A percentile compares a stretch with the other conserved stretches of the same genome.
Evolutionary conservation across 2,113 vertebrate genomes (phyloP).

Genomic region (Acinonyx jubatus): DNA sequence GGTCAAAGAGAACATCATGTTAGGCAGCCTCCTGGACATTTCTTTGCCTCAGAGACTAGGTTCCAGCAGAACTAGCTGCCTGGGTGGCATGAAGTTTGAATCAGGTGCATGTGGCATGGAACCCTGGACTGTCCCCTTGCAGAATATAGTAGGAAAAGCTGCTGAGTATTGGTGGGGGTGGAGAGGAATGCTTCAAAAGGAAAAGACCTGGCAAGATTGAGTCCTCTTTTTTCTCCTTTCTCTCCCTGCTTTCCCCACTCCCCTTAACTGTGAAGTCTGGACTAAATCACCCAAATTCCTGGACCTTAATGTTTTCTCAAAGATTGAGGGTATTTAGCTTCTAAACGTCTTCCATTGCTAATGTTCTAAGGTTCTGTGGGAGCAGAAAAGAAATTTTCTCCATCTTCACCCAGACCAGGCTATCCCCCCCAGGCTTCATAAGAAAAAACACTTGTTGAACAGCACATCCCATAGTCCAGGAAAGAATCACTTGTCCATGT

Average conservation of each 20-base stretch:
- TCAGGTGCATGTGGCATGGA: constrained; percentile 70
- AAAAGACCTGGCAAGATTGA: background rate
- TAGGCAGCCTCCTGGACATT: background rate
- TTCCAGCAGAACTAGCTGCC: constrained; percentile 68
- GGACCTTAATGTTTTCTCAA: background rate
- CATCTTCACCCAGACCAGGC: background rate
- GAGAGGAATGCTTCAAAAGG: background rate
- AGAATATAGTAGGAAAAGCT: background rate
- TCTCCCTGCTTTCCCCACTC: background rate
- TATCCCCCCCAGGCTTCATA: background rate
- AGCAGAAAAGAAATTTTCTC: background rate
- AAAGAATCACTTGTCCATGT: background rate
- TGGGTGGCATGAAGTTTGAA: constrained; percentile 65
- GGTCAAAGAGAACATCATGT: background rate
- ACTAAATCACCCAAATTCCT: constrained; percentile 14
- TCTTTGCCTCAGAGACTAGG: constrained; percentile 62
- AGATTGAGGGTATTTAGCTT: constrained; percentile 35
- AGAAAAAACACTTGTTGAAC: background rate
- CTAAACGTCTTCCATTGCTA: constrained; percentile 9
- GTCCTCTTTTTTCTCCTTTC: background rate
- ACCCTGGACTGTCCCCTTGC: background rate
- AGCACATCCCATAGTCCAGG: background rate
- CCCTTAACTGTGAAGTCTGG: background rate
- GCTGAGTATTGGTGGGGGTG: background rate
- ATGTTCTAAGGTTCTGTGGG: background rate